Percentiles rank a stretch among this genome's conserved stretches.
phyloP scores from a whole-genome alignment of 2,797 vertebrate genomes.

The Onychomys leucogaster region DNA sequence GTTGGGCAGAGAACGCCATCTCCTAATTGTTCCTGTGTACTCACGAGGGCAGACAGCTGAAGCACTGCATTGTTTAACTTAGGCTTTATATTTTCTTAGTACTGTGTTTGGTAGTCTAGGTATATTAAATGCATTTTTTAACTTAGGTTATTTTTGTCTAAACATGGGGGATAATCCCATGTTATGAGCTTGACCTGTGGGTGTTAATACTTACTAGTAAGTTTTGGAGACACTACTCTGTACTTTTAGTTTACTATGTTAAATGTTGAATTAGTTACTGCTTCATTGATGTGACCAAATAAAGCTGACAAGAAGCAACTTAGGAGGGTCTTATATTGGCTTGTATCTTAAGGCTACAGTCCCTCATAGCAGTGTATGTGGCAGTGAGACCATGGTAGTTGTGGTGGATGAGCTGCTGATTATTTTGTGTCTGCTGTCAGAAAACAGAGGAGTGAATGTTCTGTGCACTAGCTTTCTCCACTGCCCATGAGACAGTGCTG shows the following conservation, averaged over 20 bases:
- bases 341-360: background rate
- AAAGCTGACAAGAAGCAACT: background rate
- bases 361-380: background rate
- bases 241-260: slow-evolving; percentile 61
- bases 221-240: background rate
- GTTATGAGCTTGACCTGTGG: slow-evolving; percentile 84
- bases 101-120: background rate
- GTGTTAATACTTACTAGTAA: slow-evolving; percentile 26
- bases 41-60: background rate
- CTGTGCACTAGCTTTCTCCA: background rate
- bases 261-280: background rate
- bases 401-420: background rate
- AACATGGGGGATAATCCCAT: background rate
- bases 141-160: background rate
- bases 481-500: background rate
- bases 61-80: background rate
- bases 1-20: background rate
- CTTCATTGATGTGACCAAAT: background rate
- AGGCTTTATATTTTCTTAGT: background rate
- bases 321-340: background rate
- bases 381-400: background rate
- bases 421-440: no score
- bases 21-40: background rate
- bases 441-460: background rate
- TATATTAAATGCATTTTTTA: background rate